Conservation (phyloP, 2,888 invertebrate genomes). For the Trichogramma dendrolimi region DNA sequence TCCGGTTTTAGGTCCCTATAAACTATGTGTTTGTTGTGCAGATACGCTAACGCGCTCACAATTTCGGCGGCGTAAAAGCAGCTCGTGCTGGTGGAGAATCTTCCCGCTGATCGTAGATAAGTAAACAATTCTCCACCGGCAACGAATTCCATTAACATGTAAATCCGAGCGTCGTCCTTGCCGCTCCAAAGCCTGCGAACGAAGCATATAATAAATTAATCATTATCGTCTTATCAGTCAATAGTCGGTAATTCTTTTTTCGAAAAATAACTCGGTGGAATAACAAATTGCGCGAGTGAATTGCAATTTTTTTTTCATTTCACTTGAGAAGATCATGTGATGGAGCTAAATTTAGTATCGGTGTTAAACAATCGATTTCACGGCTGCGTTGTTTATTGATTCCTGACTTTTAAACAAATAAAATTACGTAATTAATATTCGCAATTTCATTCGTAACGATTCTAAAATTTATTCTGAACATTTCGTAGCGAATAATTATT, state of each 20-base stretch:
- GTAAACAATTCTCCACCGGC: constrained; percentile 96
- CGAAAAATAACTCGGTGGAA: not conserved
- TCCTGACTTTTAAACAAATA: too few species aligned
- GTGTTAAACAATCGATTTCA: not conserved
- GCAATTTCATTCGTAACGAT: too few species aligned
- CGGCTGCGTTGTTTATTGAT: too few species aligned
- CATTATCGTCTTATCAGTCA: not conserved
- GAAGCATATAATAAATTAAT: not conserved
- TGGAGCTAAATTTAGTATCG: not conserved
- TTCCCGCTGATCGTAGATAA: constrained; percentile 85
- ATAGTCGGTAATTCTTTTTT: constrained; percentile 2
- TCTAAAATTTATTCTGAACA: too few species aligned
- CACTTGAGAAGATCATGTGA: not conserved
- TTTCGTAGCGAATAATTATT: too few species aligned
- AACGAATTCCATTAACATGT: constrained; percentile 96
- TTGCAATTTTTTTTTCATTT: not conserved
- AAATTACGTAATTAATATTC: too few species aligned
- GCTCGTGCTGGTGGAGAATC: constrained; percentile 80
- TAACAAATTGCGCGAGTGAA: not conserved
- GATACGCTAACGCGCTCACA: constrained; percentile 86
- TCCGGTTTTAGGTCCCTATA: constrained; percentile 91
- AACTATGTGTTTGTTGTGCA: constrained; percentile 84
- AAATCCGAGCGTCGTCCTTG: constrained; percentile 84
- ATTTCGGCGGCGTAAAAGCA: constrained; percentile 95
- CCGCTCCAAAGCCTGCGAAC: constrained; percentile 79